Evolutionary conservation across 2,888 invertebrate species (phyloP), one percentile per base, ranked within the genome.

Genomic region (Andrena bicolor): DNA sequence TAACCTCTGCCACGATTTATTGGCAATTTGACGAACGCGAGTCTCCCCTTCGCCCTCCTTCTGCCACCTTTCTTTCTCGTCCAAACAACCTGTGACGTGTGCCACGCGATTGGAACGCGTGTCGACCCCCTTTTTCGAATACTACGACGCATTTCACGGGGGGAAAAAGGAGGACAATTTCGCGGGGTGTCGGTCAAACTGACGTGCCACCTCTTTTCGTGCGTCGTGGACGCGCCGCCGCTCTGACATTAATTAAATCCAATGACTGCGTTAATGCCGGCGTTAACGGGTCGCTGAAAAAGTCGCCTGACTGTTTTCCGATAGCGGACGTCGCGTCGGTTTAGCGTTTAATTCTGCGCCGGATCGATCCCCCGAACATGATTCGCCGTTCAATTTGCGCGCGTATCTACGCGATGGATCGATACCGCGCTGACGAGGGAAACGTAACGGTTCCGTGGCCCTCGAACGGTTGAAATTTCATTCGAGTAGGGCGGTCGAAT

Each of bases 181-280:
- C 8, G 32, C 0, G 0, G n/a, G 8, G 63, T 26, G 64, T 49
- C 65, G 60, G 63, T n/a, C 2, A 51, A 3, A 28, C n/a, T 66
- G 70, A 80, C 71, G 35, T 16, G 41, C 58, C 69, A 8, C 68
- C 41, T 13, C 26, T 48, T 23, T 48, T 26, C 26, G 30, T 26
- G 76, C 16, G 60, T 10, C 66, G 60, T 20, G 58, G 58, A 49
- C 49, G 32, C 26, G 60, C 53, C 30, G 13, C 10, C 26, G 16
- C 28, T 41, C 13, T 68, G 74, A 80, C 83, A 71, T 84, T 84
- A 83, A 84, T 84, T 84, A 80, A 83, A 83, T 75, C 60, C 83
- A 80, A 80, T 53, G 76, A 58, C 68, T 68, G 68, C 64, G 70
- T 77, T 80, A 76, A 77, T 77, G 69, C 23, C 80, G n/a, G 20